Conservation (phyloP, 30 jellyfish, hydroid and myxozoan genomes). For the Hydractinia symbiolongicarpus region DNA sequence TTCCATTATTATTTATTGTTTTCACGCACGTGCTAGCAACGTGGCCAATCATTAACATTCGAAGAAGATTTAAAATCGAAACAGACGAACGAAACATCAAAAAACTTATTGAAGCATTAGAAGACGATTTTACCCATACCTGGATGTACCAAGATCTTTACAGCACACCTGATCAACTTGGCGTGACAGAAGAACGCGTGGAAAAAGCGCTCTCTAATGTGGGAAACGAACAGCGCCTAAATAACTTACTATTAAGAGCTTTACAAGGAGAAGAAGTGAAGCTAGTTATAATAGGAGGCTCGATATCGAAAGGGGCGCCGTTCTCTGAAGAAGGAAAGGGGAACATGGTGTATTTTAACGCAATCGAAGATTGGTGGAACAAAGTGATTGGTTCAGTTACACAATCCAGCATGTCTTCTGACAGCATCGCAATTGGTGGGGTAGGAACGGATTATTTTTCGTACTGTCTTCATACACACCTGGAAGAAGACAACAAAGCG, state of each 20-base stretch:
- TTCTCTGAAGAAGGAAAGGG: conserved; percentile 83
- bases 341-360: conserved; percentile 64
- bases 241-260: conserved; percentile 53
- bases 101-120: conserved; percentile 44
- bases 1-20: no score
- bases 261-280: conserved; percentile 51
- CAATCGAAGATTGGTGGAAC: conserved; percentile 93
- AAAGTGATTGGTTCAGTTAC: conserved; percentile 45
- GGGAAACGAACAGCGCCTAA: conserved; percentile 69
- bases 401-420: conserved; percentile 53
- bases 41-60: no score
- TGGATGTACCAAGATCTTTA: conserved; percentile 83
- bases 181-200: conserved; percentile 62
- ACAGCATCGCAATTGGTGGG: conserved; percentile 81
- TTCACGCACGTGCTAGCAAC: no score
- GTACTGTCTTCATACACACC: conserved; percentile 78
- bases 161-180: conserved; percentile 51
- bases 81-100: conserved; percentile 7
- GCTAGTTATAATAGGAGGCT: conserved; percentile 86
- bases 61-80: no score
- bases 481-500: conserved; percentile 54
- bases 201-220: conserved; percentile 70
- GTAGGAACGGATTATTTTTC: conserved; percentile 94
- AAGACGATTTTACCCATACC: conserved; percentile 65
- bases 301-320: conserved; percentile 98